A percentile compares a stretch with the other conserved stretches of the same genome.
Evolutionary conservation across 2,888 invertebrate species (phyloP).

Genomic region (Papilio elwesi): DNA sequence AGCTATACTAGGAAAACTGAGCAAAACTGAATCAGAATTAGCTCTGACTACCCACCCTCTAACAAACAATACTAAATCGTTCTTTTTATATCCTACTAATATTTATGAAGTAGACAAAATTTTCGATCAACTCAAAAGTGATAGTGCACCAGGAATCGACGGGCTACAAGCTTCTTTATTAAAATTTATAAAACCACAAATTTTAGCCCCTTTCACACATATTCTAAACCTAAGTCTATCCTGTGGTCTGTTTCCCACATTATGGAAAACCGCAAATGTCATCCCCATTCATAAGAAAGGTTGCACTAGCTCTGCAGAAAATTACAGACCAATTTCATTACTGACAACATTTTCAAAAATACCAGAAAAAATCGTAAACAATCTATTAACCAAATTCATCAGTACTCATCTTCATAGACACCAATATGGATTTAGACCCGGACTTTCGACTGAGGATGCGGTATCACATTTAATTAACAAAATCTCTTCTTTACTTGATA

Average conservation of each 20-base stretch:
- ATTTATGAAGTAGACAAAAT: constrained; percentile 1
- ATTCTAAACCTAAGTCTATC: neutral
- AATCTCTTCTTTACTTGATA: too few species aligned
- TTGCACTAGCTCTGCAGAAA: neutral
- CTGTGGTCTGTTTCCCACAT: neutral
- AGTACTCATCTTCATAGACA: neutral
- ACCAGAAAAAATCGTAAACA: neutral
- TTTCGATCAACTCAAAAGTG: neutral
- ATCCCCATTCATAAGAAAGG: neutral
- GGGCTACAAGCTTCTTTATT: neutral
- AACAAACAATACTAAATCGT: neutral
- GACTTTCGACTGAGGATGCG: neutral
- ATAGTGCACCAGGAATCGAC: neutral
- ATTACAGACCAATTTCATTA: neutral
- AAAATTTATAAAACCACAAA: neutral
- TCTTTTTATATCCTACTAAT: too few species aligned
- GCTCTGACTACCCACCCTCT: neutral
- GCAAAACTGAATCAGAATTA: neutral
- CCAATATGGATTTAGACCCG: neutral
- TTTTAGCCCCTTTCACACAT: neutral
- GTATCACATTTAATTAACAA: too few species aligned
- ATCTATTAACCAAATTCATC: neutral
- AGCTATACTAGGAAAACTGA: neutral
- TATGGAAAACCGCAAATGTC: neutral
- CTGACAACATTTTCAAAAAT: neutral